phyloP scores from a whole-genome alignment of 2,888 invertebrate species.

The Geophilus truncorum region DNA sequence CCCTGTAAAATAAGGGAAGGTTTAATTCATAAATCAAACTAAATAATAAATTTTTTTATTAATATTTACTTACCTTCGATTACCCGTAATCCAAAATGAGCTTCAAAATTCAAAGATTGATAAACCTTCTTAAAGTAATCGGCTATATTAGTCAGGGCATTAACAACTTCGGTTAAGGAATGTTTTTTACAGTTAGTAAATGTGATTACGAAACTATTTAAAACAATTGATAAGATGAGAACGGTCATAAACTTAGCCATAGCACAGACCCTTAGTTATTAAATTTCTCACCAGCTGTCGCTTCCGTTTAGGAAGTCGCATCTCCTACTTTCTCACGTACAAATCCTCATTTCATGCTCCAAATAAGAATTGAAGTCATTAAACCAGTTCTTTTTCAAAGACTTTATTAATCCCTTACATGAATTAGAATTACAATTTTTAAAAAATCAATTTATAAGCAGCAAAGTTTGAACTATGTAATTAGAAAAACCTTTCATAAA shows the following conservation, averaged over 20 bases:
- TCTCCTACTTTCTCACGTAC: neutral
- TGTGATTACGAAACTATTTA: neutral
- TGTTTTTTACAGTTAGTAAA: neutral
- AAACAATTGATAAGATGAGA: neutral
- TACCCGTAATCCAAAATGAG: conserved; percentile 36
- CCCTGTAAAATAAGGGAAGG: conserved; percentile 30
- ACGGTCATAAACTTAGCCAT: neutral
- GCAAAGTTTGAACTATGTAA: neutral
- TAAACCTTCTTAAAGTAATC: conserved; percentile 34
- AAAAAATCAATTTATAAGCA: neutral
- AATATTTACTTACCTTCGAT: conserved; percentile 34
- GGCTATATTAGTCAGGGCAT: conserved; percentile 31
- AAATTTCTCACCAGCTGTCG: neutral
- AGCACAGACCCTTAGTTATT: neutral
- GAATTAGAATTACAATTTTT: neutral
- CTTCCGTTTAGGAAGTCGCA: neutral
- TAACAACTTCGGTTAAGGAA: neutral
- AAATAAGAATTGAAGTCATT: neutral
- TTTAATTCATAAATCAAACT: neutral
- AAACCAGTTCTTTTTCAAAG: neutral
- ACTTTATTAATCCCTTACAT: neutral
- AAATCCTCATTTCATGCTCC: neutral
- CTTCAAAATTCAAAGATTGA: conserved; percentile 31
- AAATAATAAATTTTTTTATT: neutral
- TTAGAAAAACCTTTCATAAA: neutral